Evolutionary conservation across 2,888 invertebrate genomes (phyloP).

Genomic region (Hypercompe scribonia): DNA sequence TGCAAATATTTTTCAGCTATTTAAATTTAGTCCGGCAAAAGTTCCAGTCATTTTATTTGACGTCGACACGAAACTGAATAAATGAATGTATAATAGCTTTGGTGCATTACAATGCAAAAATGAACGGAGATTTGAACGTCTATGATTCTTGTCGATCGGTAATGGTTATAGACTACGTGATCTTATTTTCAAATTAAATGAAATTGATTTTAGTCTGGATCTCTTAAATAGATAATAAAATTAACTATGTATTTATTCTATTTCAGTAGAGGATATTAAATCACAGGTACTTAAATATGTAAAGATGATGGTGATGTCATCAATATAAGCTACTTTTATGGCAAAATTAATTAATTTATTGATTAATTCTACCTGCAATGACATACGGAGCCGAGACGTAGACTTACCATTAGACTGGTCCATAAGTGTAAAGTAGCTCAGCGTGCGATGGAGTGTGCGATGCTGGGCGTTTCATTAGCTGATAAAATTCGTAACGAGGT

Average conservation of each 20-base stretch:
- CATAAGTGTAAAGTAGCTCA: no score
- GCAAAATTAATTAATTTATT: no score
- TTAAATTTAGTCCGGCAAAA: constrained; percentile 44
- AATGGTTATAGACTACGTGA: constrained; percentile 11
- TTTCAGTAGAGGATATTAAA: no score
- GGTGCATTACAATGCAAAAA: constrained; percentile 41
- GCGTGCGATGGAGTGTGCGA: no score
- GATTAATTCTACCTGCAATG: no score
- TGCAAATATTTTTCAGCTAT: constrained; percentile 45
- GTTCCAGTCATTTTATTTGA: constrained; percentile 47
- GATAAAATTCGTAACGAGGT: no score
- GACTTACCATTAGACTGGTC: no score
- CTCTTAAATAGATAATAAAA: not conserved
- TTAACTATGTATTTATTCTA: not conserved
- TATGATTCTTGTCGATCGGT: constrained; percentile 14
- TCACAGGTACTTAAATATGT: no score
- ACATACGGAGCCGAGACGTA: no score
- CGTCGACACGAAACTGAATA: constrained; percentile 53
- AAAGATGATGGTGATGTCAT: no score
- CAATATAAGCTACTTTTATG: no score
- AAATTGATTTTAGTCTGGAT: not conserved
- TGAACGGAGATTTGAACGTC: constrained; percentile 23
- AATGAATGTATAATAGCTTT: constrained; percentile 48
- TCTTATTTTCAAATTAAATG: not conserved
- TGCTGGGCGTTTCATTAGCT: no score